A percentile compares a stretch with the other conserved stretches of the same genome.
phyloP scores from a whole-genome alignment of 2,113 vertebrate species.

The Aphyosemion australe region DNA sequence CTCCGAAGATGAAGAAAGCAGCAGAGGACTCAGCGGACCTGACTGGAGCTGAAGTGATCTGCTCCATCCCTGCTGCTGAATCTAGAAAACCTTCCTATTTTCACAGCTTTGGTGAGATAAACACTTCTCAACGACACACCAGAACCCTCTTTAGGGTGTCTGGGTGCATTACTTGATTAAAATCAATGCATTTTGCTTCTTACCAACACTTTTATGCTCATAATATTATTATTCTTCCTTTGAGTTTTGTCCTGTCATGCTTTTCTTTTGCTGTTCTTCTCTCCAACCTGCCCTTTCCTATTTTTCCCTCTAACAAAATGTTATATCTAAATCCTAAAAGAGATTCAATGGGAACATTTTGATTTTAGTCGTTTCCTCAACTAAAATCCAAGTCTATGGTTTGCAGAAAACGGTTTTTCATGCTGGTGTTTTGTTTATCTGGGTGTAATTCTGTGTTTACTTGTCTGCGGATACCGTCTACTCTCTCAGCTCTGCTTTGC shows the following conservation, averaged over 20 bases:
- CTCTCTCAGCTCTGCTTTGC: conserved; percentile 2
- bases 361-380: neutral
- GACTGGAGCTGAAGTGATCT: conserved; percentile 84
- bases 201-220: conserved; percentile 23
- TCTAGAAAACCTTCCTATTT: conserved; percentile 88
- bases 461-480: neutral
- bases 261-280: neutral
- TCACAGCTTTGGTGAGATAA: conserved; percentile 89
- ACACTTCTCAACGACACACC: conserved; percentile 7
- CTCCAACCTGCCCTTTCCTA: neutral
- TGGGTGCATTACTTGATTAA: conserved; percentile 1
- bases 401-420: neutral
- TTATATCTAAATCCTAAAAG: neutral
- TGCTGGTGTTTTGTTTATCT: conserved; percentile 14
- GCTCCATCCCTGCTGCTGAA: conserved; percentile 83
- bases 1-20: conserved; percentile 68
- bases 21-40: conserved; percentile 69
- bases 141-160: neutral
- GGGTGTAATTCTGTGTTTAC: conserved; percentile 7
- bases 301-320: neutral
- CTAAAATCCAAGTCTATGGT: neutral
- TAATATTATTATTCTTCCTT: conserved; percentile 39
- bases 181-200: conserved; percentile 9
- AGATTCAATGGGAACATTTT: neutral
- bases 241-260: conserved; percentile 35